phyloP scores from a whole-genome alignment of 2,888 invertebrate species.

The Leptura quadrifasciata region DNA sequence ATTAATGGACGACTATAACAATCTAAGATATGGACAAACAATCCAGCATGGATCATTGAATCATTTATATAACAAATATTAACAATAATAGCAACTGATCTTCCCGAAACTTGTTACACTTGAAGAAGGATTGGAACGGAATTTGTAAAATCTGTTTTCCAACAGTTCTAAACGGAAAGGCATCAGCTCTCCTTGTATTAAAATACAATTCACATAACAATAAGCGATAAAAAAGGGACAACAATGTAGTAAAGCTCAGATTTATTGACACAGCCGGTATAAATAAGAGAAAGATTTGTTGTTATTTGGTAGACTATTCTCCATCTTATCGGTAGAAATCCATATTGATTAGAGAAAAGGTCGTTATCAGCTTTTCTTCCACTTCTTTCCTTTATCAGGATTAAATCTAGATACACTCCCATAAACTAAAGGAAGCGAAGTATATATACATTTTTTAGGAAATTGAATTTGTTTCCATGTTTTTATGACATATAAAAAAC shows the following conservation, averaged over 20 bases:
- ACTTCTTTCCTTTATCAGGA: constrained; percentile 59
- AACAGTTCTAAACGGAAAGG: background rate
- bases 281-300: constrained; percentile 57
- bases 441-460: constrained; percentile 36
- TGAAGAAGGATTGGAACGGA: background rate
- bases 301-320: constrained; percentile 54
- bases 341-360: constrained; percentile 58
- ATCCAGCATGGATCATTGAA: no score
- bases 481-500: constrained; percentile 46
- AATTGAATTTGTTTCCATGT: constrained; percentile 52
- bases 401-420: constrained; percentile 59
- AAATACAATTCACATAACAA: constrained; percentile 34
- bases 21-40: no score
- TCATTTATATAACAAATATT: no score
- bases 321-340: constrained; percentile 51
- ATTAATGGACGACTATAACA: no score
- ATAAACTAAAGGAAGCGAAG: constrained; percentile 49
- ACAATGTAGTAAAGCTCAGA: constrained; percentile 46
- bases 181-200: constrained; percentile 18
- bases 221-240: constrained; percentile 48
- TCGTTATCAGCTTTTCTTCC: constrained; percentile 59
- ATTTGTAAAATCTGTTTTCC: constrained; percentile 11
- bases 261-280: constrained; percentile 50
- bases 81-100: no score
- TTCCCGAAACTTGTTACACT: no score